These are phyloP conservation scores for Nezara viridula DNA, from an alignment of 2,888 invertebrate genomes.

Conservation along the genomic window DNA sequence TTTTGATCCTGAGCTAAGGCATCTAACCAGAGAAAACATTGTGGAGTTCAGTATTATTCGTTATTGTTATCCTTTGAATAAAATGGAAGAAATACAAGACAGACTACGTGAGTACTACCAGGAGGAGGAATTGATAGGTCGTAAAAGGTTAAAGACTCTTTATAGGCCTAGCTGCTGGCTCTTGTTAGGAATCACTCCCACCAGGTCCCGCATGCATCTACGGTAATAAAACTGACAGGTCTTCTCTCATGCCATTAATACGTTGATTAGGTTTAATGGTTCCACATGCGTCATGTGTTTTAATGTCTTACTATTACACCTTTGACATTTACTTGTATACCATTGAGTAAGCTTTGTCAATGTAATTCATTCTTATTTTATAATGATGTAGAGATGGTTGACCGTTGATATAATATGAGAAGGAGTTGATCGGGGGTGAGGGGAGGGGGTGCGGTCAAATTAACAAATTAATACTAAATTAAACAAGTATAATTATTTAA, in stretches of 20 bases:
- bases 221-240: slow-evolving; percentile 13
- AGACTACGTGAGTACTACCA: background rate
- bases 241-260: background rate
- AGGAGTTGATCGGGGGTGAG: too few relatives aligned
- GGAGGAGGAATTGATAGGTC: slow-evolving; percentile 33
- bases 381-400: too few relatives aligned
- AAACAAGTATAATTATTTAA: too few relatives aligned
- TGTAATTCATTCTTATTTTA: too few relatives aligned
- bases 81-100: background rate
- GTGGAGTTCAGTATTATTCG: background rate
- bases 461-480: too few relatives aligned
- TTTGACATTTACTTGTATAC: background rate
- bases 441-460: too few relatives aligned
- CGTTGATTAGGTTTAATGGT: slow-evolving; percentile 2
- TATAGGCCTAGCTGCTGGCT: background rate
- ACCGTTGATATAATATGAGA: too few relatives aligned
- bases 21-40: background rate
- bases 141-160: slow-evolving; percentile 35
- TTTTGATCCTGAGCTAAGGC: background rate
- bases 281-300: background rate
- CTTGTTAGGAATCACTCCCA: slow-evolving; percentile 33
- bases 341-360: background rate
- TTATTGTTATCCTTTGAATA: background rate
- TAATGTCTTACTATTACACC: slow-evolving; percentile 1
- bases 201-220: slow-evolving; percentile 9